Base-by-base conservation (phyloP, 2,797 vertebrate species). In the Emydoidea blandingii region DNA sequence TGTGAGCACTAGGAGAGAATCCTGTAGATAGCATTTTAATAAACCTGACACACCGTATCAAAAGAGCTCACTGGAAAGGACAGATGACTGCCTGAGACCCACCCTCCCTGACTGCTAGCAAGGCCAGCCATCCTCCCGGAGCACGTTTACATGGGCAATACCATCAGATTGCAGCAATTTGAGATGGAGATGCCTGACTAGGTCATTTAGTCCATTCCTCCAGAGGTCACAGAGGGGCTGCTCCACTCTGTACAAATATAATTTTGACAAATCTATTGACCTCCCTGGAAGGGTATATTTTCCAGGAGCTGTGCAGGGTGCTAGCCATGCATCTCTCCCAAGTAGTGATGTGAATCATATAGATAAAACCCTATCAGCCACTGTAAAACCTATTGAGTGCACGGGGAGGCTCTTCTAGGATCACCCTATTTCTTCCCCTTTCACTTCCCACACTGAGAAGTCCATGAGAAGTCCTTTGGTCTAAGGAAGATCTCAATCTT, bases 11-110 rank as follows among this genome's bases (percentile, higher is more conserved):
- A 92, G 88, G 78, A 96, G 82, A 91, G 68, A 92, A 92, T 93
- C 85, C 91, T 89, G 81, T 49, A 93, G 93, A 83, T 79, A 93
- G 62, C 19, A 78, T 88, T 95, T 95, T 94, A 92, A 96, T 91
- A 86, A 94, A 90, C 68, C 31, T 29, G 84, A 47, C 29, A 65
- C 21, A 37, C 34, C 62, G 68, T 44, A 87, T 78, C 57, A 85
- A 87, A 83, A 53, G 74, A 92, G 87, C 52, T 89, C 79, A 56
- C 53, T 72, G 89, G 25, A 29, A 86, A 93, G 52, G 27, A 14
- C 83, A 74, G 78, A 92, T 82, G 78, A 15, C 82, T 50, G 15
- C 27, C 74, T 27, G 44, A 44, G n/a, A 21, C 44, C 72, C 41
- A 5, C 52, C 68, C 59, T 59, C 56, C 21, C 18, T 23, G n/a